Conservation (phyloP, 2,797 vertebrate genomes). For the Gymnoscopelus braueri region DNA sequence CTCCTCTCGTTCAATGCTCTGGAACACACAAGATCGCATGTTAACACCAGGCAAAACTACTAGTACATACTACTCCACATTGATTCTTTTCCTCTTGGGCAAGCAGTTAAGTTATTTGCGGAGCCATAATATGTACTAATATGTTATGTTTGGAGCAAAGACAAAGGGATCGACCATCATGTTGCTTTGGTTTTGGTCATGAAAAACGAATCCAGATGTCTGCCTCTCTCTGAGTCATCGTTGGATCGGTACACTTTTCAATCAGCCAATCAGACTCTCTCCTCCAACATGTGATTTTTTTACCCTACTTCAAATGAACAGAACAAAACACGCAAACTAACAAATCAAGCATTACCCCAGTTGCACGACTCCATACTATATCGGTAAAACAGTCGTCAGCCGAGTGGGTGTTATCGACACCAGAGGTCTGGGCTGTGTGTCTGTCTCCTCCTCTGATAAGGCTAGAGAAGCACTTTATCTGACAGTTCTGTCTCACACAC, state of each 20-base stretch:
- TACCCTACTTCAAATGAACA: constrained; percentile 37
- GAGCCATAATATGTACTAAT: constrained; percentile 17
- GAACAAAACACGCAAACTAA: constrained; percentile 36
- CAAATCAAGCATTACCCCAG: not conserved
- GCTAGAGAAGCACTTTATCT: constrained; percentile 1
- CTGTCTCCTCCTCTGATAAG: constrained; percentile 30
- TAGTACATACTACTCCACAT: not conserved
- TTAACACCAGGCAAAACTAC: constrained; percentile 13
- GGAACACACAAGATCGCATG: constrained; percentile 39
- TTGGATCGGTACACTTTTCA: constrained; percentile 33
- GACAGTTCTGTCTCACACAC: constrained; percentile 10
- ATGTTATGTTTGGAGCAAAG: constrained; percentile 44
- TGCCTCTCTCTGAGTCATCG: constrained; percentile 45
- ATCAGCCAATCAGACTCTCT: constrained; percentile 23
- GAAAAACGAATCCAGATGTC: constrained; percentile 53
- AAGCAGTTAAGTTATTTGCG: not conserved
- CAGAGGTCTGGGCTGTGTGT: constrained; percentile 17
- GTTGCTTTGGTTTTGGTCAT: constrained; percentile 28
- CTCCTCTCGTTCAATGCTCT: constrained; percentile 83
- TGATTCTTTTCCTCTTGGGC: too few relatives aligned
- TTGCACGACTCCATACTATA: not conserved
- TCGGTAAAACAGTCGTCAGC: constrained; percentile 16
- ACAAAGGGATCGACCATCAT: constrained; percentile 20
- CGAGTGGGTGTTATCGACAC: constrained; percentile 23
- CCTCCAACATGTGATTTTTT: constrained; percentile 40